These are phyloP conservation scores for Drosophila quadrilineata DNA, from an alignment of 1,140 invertebrate species.

Conservation along the genomic window DNA sequence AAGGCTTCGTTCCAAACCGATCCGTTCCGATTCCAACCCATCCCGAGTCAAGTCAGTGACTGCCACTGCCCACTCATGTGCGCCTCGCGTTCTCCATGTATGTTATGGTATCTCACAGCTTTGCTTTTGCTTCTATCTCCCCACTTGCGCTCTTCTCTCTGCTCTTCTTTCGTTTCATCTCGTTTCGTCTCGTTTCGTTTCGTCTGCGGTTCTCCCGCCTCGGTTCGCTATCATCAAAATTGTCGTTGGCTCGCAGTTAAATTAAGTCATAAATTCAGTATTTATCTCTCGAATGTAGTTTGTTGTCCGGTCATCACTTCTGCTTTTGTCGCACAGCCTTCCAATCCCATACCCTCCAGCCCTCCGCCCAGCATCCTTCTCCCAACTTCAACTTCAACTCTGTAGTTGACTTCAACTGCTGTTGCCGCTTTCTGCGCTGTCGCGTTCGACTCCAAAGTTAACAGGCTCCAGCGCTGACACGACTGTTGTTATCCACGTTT, in stretches of 20 bases:
- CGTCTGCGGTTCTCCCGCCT: not conserved
- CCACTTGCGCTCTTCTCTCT: too few relatives aligned
- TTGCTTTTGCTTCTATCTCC: not conserved
- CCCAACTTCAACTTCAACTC: not conserved
- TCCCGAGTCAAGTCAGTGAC: conserved; percentile 38
- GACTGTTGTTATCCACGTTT: conserved; percentile 58
- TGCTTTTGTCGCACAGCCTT: conserved; percentile 63
- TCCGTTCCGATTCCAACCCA: not conserved
- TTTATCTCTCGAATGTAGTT: conserved; percentile 81
- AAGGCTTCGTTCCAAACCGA: conserved; percentile 31
- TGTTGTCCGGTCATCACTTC: conserved; percentile 81
- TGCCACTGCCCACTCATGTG: conserved; percentile 73
- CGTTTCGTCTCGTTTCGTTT: not conserved
- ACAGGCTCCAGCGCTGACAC: conserved; percentile 10
- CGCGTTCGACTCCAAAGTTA: not conserved
- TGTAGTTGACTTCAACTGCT: too few relatives aligned
- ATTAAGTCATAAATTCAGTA: conserved; percentile 82
- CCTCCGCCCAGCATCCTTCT: not conserved
- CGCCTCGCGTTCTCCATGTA: too few relatives aligned
- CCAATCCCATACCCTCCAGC: not conserved
- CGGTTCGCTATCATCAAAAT: conserved; percentile 66
- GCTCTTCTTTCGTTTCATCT: not conserved
- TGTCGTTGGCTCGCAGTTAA: conserved; percentile 80
- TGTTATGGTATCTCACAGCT: too few relatives aligned
- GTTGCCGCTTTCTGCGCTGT: not conserved